Base-by-base conservation (phyloP, 1,140 invertebrate genomes). In the Halesus radiatus region DNA sequence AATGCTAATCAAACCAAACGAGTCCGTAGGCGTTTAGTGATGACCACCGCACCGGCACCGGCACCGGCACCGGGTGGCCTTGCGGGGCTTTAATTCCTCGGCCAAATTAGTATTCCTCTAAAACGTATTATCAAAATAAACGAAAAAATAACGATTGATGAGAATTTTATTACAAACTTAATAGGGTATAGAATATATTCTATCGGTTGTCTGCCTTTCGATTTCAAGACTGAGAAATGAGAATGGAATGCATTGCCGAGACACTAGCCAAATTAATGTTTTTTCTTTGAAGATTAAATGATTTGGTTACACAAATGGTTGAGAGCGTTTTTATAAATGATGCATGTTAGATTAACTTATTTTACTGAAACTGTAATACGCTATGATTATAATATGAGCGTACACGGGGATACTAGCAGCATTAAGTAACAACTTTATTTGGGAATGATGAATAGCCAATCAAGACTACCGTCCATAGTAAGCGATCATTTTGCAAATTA, bases 71-170 rank as follows among this genome's bases (percentile, higher is more conserved):
- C 60, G 15, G 60, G 1, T 64, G 60, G 23, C 60, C 60, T 64
- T 64, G 60, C 20, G 18, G 18, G 7, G 15, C 60, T 56, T 64
- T 64, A 22, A 64, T 64, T 64, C 60, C 15, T 10, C 23, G 23
- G 15, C 60, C 23, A 29, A 29, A 64, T 64, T 64, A 64, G 60
- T 64, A 64, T 64, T 64, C 60, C 23, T 29, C 23, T 26, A 16
- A 64, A 22, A 64, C n/a, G 29, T 64, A 64, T 22, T 56, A 64
- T n/a, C 23, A 22, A 64, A 23, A 64, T 23, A 64, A 16, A 23
- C 18, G 13, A 22, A 64, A 64, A 45, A 45, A 45, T 1, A 23
- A 13, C 60, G 60, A 64, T 64, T 64, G 60, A 64, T 64, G 60
- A 23, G 60, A 3, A 64, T 64, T 64, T 64, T 64, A 64, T 64